These are phyloP conservation scores for Listronotus bonariensis DNA, from an alignment of 1,140 invertebrate species.

Conservation along the genomic window DNA sequence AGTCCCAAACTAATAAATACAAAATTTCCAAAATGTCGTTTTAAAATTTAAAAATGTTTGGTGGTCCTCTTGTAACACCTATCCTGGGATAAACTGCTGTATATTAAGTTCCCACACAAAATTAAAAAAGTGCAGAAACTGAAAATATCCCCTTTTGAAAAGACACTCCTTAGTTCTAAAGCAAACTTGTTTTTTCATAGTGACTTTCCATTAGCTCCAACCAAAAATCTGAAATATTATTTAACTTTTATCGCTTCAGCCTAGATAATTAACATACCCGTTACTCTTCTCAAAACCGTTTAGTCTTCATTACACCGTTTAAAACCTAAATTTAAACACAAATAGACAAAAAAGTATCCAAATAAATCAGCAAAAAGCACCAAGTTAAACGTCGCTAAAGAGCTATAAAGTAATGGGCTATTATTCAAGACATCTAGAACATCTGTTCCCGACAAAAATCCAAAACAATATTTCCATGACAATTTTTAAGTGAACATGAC, in stretches of 20 bases:
- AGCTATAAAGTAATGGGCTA: constrained; percentile 42
- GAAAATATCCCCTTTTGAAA: too few species aligned
- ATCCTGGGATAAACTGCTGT: too few species aligned
- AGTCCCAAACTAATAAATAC: too few species aligned
- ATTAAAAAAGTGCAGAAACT: too few species aligned
- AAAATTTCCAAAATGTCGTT: too few species aligned
- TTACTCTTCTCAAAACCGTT: constrained; percentile 17
- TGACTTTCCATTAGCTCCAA: too few species aligned
- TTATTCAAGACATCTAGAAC: constrained; percentile 43
- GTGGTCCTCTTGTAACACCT: too few species aligned
- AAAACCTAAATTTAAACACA: constrained; percentile 28
- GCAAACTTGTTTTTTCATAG: too few species aligned
- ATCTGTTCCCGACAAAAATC: constrained; percentile 36
- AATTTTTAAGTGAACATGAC: constrained; percentile 42
- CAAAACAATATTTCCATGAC: constrained; percentile 37
- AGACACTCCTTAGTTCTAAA: too few species aligned
- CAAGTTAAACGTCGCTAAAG: constrained; percentile 32
- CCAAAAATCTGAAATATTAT: constrained; percentile 17
- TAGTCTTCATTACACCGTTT: constrained; percentile 27
- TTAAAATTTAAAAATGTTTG: too few species aligned
- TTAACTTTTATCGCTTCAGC: constrained; percentile 20
- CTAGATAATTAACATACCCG: constrained; percentile 22
- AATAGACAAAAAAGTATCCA: constrained; percentile 25
- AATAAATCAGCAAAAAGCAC: constrained; percentile 29
- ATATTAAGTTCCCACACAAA: too few species aligned